These are phyloP conservation scores for Lepidochitona cinerea DNA, from an alignment of 2,888 invertebrate genomes.

Conservation along the genomic window DNA sequence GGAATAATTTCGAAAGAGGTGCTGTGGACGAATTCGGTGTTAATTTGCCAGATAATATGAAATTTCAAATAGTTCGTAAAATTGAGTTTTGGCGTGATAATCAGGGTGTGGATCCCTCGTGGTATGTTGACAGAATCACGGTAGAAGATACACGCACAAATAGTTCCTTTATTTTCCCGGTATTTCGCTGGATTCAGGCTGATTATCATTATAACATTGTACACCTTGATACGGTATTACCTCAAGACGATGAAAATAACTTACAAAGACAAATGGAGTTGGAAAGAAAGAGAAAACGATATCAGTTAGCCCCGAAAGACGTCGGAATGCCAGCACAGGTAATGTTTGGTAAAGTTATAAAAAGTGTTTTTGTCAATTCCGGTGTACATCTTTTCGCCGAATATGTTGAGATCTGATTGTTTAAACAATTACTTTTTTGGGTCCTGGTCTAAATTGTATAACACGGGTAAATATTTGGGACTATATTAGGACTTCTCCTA, in stretches of 20 bases:
- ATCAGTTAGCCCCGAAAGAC: slow-evolving; percentile 43
- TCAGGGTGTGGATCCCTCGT: slow-evolving; percentile 65
- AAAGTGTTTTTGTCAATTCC: no score
- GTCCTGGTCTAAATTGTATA: no score
- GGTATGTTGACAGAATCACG: slow-evolving; percentile 68
- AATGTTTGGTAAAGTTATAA: slow-evolving; percentile 1
- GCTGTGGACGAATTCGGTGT: slow-evolving; percentile 50
- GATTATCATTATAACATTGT: slow-evolving; percentile 65
- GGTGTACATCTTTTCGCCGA: no score
- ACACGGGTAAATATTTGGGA: no score
- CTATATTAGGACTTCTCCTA: no score
- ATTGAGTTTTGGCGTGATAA: slow-evolving; percentile 69
- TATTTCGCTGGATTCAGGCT: slow-evolving; percentile 68
- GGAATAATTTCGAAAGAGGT: slow-evolving; percentile 62
- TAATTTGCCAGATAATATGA: slow-evolving; percentile 24
- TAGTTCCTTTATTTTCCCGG: slow-evolving; percentile 65
- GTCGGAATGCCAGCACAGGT: slow-evolving; percentile 55
- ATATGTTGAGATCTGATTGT: no score
- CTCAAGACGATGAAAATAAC: slow-evolving; percentile 67
- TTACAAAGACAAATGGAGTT: slow-evolving; percentile 69
- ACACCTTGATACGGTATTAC: slow-evolving; percentile 70
- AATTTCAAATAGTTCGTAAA: slow-evolving; percentile 43
- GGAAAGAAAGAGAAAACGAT: slow-evolving; percentile 59
- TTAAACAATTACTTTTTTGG: no score
- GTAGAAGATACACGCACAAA: slow-evolving; percentile 58